phyloP scores from a whole-genome alignment of 2,113 vertebrate genomes.

The Glaucidium brasilianum region DNA sequence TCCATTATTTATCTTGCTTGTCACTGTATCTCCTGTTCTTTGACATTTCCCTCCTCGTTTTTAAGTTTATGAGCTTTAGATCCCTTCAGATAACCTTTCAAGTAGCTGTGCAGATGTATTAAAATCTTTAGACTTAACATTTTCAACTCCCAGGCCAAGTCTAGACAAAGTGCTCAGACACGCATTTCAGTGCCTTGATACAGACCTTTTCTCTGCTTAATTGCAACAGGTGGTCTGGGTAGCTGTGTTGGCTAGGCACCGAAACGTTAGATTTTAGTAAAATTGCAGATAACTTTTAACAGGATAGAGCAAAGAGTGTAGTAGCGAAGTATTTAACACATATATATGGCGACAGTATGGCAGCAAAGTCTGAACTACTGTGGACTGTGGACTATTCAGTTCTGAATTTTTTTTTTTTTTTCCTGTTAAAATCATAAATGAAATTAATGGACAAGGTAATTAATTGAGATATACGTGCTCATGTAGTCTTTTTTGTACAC shows the following conservation, averaged over 20 bases:
- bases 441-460: neutral
- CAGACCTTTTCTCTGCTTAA: neutral
- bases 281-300: neutral
- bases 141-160: neutral
- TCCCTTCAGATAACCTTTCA: neutral
- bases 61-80: neutral
- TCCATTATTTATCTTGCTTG: neutral
- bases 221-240: neutral
- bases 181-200: neutral
- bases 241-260: neutral
- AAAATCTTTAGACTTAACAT: neutral
- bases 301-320: neutral
- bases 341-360: neutral
- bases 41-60: neutral
- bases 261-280: neutral
- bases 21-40: neutral
- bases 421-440: neutral
- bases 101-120: neutral
- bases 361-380: neutral
- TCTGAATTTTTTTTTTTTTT: neutral
- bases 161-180: neutral
- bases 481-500: neutral
- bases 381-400: neutral
- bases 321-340: neutral
- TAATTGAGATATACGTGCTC: neutral